phyloP scores from a whole-genome alignment of 2,888 invertebrate species.

The Saturnia pavonia region DNA sequence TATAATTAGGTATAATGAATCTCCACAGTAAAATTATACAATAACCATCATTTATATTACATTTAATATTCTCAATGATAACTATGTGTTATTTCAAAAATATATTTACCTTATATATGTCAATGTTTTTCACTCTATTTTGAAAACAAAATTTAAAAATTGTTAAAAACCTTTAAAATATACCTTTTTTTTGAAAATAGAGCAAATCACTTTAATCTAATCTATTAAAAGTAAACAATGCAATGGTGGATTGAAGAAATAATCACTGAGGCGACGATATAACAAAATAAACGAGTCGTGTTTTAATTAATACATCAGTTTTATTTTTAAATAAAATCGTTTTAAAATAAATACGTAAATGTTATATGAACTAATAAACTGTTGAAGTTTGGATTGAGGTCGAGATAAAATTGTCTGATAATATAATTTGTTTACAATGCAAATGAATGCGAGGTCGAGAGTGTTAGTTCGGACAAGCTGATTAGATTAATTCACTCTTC shows the following conservation, averaged over 20 bases:
- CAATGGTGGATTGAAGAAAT: too few relatives aligned
- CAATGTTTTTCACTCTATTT: too few relatives aligned
- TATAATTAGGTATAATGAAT: neutral
- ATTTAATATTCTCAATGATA: neutral
- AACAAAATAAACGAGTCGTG: neutral
- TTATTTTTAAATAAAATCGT: neutral
- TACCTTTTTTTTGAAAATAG: too few relatives aligned
- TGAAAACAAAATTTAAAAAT: too few relatives aligned
- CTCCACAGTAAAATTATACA: neutral
- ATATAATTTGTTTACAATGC: conserved; percentile 6
- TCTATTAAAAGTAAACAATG: too few relatives aligned
- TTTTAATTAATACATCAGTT: neutral
- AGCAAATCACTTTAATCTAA: too few relatives aligned
- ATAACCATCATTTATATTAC: neutral
- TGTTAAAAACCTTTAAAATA: too few relatives aligned
- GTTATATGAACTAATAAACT: neutral
- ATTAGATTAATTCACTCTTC: too few relatives aligned
- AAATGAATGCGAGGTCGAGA: conserved; percentile 8
- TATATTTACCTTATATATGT: too few relatives aligned
- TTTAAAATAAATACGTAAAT: neutral
- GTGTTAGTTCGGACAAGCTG: neutral
- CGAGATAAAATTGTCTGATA: conserved; percentile 1
- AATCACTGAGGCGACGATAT: too few relatives aligned
- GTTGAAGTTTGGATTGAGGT: neutral
- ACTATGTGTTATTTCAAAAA: neutral